Base-by-base conservation (phyloP, 2,888 invertebrate genomes). In the Spilosoma lubricipeda region DNA sequence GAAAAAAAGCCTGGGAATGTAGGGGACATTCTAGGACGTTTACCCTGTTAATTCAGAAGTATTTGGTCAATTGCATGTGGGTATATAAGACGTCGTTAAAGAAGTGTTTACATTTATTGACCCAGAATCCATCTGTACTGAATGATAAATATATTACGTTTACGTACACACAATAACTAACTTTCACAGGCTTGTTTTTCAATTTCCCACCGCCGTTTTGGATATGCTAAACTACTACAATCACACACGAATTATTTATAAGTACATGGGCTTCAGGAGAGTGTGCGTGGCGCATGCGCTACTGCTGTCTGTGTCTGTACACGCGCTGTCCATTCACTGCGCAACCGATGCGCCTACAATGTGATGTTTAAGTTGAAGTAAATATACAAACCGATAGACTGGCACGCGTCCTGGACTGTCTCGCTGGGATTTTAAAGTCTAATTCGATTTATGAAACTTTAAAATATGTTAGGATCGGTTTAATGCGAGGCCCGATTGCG, bases 241-340 rank as follows among this genome's bases (percentile, higher is more conserved):
- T 82, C 81, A 84, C 86, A 87, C 84, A 86, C 83, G 84, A 87
- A 87, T 81, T 88, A 63, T 88, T 82, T 80, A 83, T 87, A 79
- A 80, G 80, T 85, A 88, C 79, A 86, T 86, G 82, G 87, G 80
- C 84, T 82, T 83, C 80, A 81, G 82, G 87, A 86, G 86, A 88
- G 94, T 92, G 91, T 92, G 93, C 85, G 93, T 91, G 88, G 91
- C 93, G 94, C 95, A 94, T 94, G 95, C 95, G 95, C 91, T 91
- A 82, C 90, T 79, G 77, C 82, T 82, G 86, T 89, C 86, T 90
- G 87, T 82, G 86, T 89, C 86, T 90, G 87, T 89, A 90, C 91
- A 93, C 92, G 90, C 90, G 90, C 84, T 91, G 86, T 88, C 90
- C 95, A 94, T 94, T 95, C 93, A 94, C 90, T 93, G 94, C 94